Evolutionary conservation across 2,113 vertebrate species (phyloP).

Genomic region (Lampris incognitus): DNA sequence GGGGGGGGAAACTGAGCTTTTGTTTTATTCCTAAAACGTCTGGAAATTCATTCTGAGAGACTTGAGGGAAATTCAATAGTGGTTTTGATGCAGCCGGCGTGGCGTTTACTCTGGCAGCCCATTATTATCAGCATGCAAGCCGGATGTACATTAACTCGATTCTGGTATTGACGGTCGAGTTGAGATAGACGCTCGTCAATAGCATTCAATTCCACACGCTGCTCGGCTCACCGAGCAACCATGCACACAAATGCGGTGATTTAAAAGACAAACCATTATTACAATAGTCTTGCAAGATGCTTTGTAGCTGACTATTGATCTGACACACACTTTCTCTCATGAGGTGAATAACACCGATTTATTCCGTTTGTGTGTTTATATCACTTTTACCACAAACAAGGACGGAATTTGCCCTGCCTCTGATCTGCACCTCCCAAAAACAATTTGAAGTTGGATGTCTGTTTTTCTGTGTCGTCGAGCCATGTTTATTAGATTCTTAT

Average conservation of each 20-base stretch:
- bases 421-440: background rate
- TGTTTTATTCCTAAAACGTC: slow-evolving; percentile 24
- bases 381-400: background rate
- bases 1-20: slow-evolving; percentile 1
- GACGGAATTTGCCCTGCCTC: background rate
- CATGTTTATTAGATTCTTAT: no score
- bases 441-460: slow-evolving; percentile 4
- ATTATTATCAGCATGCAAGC: slow-evolving; percentile 25
- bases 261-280: background rate
- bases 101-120: slow-evolving; percentile 25
- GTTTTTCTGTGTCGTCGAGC: no score
- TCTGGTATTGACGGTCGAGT: slow-evolving; percentile 45
- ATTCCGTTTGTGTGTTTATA: background rate
- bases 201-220: slow-evolving; percentile 25
- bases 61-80: slow-evolving; percentile 35
- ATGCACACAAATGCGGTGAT: background rate
- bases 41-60: slow-evolving; percentile 16
- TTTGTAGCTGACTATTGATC: background rate
- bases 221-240: slow-evolving; percentile 12
- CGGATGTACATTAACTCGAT: slow-evolving; percentile 20
- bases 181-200: slow-evolving; percentile 41
- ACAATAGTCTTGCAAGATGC: background rate
- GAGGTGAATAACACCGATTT: background rate
- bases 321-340: background rate
- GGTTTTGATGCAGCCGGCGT: slow-evolving; percentile 30